These are phyloP conservation scores for Drosophila serrata DNA, from an alignment of 1,140 invertebrate genomes.

Conservation along the genomic window DNA sequence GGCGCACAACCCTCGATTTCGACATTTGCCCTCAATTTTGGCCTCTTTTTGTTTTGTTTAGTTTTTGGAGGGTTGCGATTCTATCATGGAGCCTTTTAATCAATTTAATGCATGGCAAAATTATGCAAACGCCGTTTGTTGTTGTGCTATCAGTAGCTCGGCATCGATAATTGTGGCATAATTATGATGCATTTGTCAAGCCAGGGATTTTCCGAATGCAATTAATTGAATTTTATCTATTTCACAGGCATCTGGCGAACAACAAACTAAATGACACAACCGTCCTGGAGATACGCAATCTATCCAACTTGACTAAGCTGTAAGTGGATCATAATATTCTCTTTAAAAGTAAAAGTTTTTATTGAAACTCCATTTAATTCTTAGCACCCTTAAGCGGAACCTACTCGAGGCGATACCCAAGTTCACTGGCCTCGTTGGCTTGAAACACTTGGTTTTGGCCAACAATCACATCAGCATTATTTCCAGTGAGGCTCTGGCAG, in stretches of 20 bases:
- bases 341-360: not conserved
- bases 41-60: conserved; percentile 4
- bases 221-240: conserved; percentile 22
- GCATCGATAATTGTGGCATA: conserved; percentile 67
- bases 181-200: conserved; percentile 50
- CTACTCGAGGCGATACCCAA: conserved; percentile 78
- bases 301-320: conserved; percentile 84
- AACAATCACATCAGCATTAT: conserved; percentile 89
- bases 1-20: conserved; percentile 40
- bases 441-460: conserved; percentile 87
- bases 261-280: conserved; percentile 87
- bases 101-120: conserved; percentile 75
- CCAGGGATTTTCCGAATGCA: conserved; percentile 46
- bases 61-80: conserved; percentile 69
- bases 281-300: conserved; percentile 85
- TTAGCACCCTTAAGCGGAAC: conserved; percentile 76
- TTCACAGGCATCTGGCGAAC: conserved; percentile 85
- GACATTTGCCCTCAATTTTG: conserved; percentile 45
- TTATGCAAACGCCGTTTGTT: conserved; percentile 57
- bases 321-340: conserved; percentile 32
- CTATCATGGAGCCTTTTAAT: conserved; percentile 67
- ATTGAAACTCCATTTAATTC: not conserved
- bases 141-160: conserved; percentile 49
- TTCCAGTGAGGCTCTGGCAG: conserved; percentile 87
- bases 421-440: conserved; percentile 52